phyloP scores from a whole-genome alignment of 2,888 invertebrate genomes.

The Ernsta delagoae region DNA sequence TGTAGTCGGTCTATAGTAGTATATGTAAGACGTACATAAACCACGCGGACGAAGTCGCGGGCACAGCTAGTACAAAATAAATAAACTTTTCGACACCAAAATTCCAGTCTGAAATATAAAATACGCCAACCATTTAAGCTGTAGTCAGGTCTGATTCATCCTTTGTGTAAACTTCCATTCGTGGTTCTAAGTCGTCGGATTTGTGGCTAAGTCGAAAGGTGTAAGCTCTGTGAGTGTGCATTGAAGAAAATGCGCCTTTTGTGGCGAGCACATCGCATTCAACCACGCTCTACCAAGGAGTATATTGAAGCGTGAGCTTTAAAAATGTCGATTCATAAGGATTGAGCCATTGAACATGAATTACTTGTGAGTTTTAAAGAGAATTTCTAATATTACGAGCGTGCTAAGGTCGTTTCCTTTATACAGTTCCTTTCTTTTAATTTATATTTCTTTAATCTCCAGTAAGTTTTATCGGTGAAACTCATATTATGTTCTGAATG shows the following conservation, averaged over 20 bases:
- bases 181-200: constrained; percentile 58
- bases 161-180: constrained; percentile 76
- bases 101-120: constrained; percentile 1
- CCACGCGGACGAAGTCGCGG: no score
- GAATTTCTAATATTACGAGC: background rate
- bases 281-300: background rate
- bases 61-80: no score
- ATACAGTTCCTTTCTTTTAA: no score
- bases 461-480: no score
- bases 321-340: constrained; percentile 8
- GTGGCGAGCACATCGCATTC: constrained; percentile 15
- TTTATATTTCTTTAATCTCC: no score
- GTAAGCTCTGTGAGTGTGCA: constrained; percentile 38
- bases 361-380: background rate
- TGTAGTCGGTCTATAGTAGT: no score
- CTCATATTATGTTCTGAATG: no score
- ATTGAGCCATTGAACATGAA: background rate
- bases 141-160: constrained; percentile 53
- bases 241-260: constrained; percentile 32
- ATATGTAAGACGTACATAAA: no score
- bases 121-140: constrained; percentile 6
- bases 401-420: background rate
- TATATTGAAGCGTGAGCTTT: constrained; percentile 4
- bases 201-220: constrained; percentile 55
- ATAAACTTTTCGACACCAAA: background rate